A percentile compares a stretch with the other conserved stretches of the same genome.
phyloP scores from a whole-genome alignment of 1,140 invertebrate genomes.

The Zaprionus inermis region DNA sequence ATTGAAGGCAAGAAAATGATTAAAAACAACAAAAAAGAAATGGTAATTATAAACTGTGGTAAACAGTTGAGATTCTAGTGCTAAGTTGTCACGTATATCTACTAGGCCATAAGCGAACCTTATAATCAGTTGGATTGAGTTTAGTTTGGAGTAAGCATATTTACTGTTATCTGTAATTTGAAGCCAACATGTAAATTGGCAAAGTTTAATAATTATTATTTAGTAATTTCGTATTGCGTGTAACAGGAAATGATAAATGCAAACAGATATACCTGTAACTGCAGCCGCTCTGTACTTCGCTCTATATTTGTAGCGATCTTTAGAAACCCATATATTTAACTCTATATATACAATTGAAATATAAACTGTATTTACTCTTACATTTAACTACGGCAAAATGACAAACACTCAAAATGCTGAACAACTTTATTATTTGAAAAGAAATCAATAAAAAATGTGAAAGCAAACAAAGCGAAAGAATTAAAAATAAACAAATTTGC shows the following conservation, averaged over 20 bases:
- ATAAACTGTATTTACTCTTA: conserved; percentile 77
- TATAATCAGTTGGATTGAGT: conserved; percentile 63
- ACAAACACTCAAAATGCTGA: conserved; percentile 56
- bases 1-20: conserved; percentile 48
- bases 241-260: conserved; percentile 20
- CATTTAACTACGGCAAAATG: conserved; percentile 46
- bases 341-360: conserved; percentile 66
- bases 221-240: conserved; percentile 47
- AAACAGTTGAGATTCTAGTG: conserved; percentile 50
- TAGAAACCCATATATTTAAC: conserved; percentile 67
- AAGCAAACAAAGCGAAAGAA: conserved; percentile 50
- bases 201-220: conserved; percentile 49
- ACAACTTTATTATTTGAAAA: conserved; percentile 59
- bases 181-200: conserved; percentile 54
- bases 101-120: conserved; percentile 69
- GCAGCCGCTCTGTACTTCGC: conserved; percentile 65
- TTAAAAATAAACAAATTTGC: conserved; percentile 39
- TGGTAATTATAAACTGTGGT: conserved; percentile 21
- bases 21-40: conserved; percentile 9
- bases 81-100: conserved; percentile 78
- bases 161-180: conserved; percentile 30
- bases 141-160: conserved; percentile 50
- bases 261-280: conserved; percentile 47
- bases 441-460: conserved; percentile 73
- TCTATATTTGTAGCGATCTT: conserved; percentile 77